phyloP scores from a whole-genome alignment of 2,797 vertebrate species.

The Chanos chanos region DNA sequence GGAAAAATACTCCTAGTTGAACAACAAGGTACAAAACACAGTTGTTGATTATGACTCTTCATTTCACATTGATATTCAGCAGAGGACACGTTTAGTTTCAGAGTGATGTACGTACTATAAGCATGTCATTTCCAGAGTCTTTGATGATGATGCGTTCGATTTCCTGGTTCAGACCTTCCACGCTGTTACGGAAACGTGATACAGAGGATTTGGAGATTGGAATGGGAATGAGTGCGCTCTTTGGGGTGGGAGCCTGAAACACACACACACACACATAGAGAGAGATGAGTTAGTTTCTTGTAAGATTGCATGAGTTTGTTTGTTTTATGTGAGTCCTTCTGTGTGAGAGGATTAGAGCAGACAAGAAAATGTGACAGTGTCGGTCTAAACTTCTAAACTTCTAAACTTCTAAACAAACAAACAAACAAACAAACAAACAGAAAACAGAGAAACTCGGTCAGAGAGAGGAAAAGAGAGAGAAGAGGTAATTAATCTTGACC shows the following conservation, averaged over 20 bases:
- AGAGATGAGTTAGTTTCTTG: too few relatives aligned
- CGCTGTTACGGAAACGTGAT: constrained; percentile 81
- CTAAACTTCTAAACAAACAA: neutral
- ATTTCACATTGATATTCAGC: too few relatives aligned
- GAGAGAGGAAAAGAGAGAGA: neutral
- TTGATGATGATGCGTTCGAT: constrained; percentile 84
- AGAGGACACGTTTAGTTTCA: too few relatives aligned
- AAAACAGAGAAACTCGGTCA: neutral
- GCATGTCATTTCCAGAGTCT: constrained; percentile 79
- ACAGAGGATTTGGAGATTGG: constrained; percentile 72
- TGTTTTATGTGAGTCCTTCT: too few relatives aligned
- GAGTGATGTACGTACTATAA: constrained; percentile 71
- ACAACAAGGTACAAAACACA: too few relatives aligned
- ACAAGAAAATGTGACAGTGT: too few relatives aligned
- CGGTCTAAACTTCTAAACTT: too few relatives aligned
- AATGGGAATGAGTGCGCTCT: constrained; percentile 77
- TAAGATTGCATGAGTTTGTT: too few relatives aligned
- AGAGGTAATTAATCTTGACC: constrained; percentile 9
- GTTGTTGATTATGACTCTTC: too few relatives aligned
- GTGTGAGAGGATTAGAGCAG: too few relatives aligned
- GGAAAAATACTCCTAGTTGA: too few relatives aligned
- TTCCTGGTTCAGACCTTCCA: constrained; percentile 86
- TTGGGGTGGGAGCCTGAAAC: constrained; percentile 77
- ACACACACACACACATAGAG: constrained; percentile 2
- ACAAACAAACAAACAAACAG: neutral